Base-by-base conservation (phyloP, 1,140 invertebrate species). In the Temnothorax longispinosus region DNA sequence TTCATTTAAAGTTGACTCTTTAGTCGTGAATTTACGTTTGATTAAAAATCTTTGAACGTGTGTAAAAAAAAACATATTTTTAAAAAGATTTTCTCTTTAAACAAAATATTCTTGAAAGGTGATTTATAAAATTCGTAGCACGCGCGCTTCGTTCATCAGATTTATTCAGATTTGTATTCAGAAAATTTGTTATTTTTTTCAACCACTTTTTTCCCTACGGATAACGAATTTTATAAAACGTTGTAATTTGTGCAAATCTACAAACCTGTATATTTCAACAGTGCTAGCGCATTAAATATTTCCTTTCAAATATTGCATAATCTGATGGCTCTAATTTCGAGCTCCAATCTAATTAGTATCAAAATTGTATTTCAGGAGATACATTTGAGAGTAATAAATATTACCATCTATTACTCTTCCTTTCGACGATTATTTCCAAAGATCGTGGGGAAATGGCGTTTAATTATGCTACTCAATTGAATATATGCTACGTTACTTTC, bases 1-100 rank as follows among this genome's bases (percentile, higher is more conserved):
- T 64, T 50, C 18, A 58, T 41, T 75, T 41, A 75, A 67, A 50
- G 35, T 54, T 54, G 13, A 41, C 52, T 50, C n/a, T 67, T 67
- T 5, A 15, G 11, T 38, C 11, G 18, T 6, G 3, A 3, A 65
- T 52, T 47, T 32, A 35, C 32, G 4, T 44, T 76, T 21, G 6
- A 56, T 38, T 56, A 27, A 54, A 54, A 74, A 60, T 18, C 15
- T 76, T 10, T 62, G 1, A 60, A 21, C 3, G 3, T 8, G 1
- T 56, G 6, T 38, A 21, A 60, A 35, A 76, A 54, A n/a, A 0
- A 27, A 27, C 27, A 21, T 13, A 0, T 74, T 38, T 74, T 54
- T 5, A 18, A 54, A 54, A 35, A 8, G 21, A 18, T 69, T 18
- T 74, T 54, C 15, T 52, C 4, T 32, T 15, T 32, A 74, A 74